These are phyloP conservation scores for Mastacembelus armatus DNA, from an alignment of 2,797 vertebrate genomes.

Conservation along the genomic window DNA sequence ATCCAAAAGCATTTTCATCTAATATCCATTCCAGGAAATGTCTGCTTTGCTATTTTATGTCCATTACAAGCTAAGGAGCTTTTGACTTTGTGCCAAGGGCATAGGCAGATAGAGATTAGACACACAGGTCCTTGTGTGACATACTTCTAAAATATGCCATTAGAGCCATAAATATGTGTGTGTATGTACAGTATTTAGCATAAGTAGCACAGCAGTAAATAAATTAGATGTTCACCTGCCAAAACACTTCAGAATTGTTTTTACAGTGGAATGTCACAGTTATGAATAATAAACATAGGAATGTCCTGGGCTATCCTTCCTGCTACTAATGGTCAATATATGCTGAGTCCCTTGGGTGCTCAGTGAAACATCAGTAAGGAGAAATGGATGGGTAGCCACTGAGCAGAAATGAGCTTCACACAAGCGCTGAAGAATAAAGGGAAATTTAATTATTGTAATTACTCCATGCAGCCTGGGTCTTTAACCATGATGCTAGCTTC, in stretches of 20 bases:
- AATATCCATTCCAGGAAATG: slow-evolving; percentile 47
- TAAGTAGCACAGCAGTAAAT: slow-evolving; percentile 29
- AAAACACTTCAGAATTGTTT: slow-evolving; percentile 16
- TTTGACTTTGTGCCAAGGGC: slow-evolving; percentile 73
- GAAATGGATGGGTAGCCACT: slow-evolving; percentile 48
- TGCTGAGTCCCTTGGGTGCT: slow-evolving; percentile 23
- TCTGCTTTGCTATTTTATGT: slow-evolving; percentile 40
- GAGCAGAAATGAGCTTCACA: slow-evolving; percentile 48
- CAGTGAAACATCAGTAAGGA: slow-evolving; percentile 29
- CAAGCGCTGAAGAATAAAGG: slow-evolving; percentile 59
- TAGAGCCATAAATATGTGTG: neutral
- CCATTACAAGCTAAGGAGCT: slow-evolving; percentile 41
- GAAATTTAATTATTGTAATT: slow-evolving; percentile 76
- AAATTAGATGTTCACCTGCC: slow-evolving; percentile 37
- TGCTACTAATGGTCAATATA: slow-evolving; percentile 28
- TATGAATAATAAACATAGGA: slow-evolving; percentile 24
- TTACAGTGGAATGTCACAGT: slow-evolving; percentile 11
- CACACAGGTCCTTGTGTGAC: slow-evolving; percentile 48
- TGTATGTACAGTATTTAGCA: slow-evolving; percentile 17
- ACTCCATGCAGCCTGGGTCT: slow-evolving; percentile 51
- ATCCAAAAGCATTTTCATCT: slow-evolving; percentile 54
- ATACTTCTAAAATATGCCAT: slow-evolving; percentile 55
- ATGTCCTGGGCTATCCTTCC: slow-evolving; percentile 8
- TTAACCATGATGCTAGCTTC: slow-evolving; percentile 42
- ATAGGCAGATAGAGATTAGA: slow-evolving; percentile 61